Evolutionary conservation across 2,888 invertebrate genomes (phyloP).

Genomic region (Pristionchus japonicus): DNA sequence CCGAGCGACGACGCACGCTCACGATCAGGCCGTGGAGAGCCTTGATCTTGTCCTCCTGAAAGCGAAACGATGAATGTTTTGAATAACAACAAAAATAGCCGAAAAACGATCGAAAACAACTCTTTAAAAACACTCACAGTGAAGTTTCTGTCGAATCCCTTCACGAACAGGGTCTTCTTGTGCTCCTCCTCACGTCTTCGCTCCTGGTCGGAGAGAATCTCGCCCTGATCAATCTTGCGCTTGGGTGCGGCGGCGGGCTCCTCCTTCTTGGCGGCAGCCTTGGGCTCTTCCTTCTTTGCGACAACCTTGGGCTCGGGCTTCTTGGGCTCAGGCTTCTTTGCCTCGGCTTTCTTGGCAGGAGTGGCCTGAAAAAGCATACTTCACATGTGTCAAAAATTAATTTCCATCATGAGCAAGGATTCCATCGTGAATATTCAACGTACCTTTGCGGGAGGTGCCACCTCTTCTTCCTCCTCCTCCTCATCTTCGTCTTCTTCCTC

Average conservation of each 20-base stretch:
- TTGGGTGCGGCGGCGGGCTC: constrained; percentile 42
- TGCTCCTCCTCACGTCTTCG: constrained; percentile 62
- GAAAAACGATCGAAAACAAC: not conserved
- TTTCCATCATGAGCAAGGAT: too few species aligned
- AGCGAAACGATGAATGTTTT: not conserved
- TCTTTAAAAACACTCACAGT: too few species aligned
- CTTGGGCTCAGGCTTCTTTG: constrained; percentile 31
- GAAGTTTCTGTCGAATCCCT: constrained; percentile 57
- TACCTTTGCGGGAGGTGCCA: constrained; percentile 44
- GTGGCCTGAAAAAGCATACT: not conserved
- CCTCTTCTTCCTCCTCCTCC: constrained; percentile 2
- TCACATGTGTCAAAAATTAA: too few species aligned
- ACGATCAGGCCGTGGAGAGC: constrained; percentile 53
- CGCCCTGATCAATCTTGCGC: not conserved
- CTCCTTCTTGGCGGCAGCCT: constrained; percentile 40
- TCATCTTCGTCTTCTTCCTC: constrained; percentile 23
- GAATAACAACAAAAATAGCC: too few species aligned
- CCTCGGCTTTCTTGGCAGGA: constrained; percentile 44
- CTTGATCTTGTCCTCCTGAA: constrained; percentile 48
- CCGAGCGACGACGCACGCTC: constrained; percentile 57
- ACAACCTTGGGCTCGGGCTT: constrained; percentile 24
- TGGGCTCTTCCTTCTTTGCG: constrained; percentile 14
- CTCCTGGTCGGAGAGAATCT: constrained; percentile 61
- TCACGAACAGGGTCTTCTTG: constrained; percentile 63
- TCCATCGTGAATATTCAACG: too few species aligned